Evolutionary conservation across 2,113 vertebrate species (phyloP), one percentile per base, ranked within the genome.

Genomic region (Psittacula cyanocephala): DNA sequence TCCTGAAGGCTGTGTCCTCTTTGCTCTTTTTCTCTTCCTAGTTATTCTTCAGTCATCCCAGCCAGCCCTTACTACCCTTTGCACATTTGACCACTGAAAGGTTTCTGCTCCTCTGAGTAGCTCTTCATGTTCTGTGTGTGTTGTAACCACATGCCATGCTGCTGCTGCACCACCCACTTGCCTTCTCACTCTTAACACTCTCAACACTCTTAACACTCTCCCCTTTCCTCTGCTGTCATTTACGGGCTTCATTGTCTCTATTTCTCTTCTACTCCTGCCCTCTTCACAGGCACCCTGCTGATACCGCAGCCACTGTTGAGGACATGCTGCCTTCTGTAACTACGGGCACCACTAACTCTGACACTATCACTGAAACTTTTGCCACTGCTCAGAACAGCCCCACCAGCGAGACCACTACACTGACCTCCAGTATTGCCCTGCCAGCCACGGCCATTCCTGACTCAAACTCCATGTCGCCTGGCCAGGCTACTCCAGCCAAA

Each of bases 331-430:
- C 99, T 96, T 99, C 99, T 88, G 97, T 99, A 97, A 98, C 98
- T 87, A 98, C 98, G 31, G 98, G 98, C 97, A 99, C 99, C 97
- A 99, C 99, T 98, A 99, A 99, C 98, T 99, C 99, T 98, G 99
- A 99, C 97, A 99, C 99, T 94, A 97, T 99, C 98, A 99, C 99
- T 89, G 99, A 99, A 95, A 99, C 99, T 87, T 98, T 98, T 98
- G 99, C 99, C 98, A 99, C 98, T 53, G 98, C 98, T 97, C 99
- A 99, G 98, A 99, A 99, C 98, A 99, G 99, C 97, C 99, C 99
- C 97, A 99, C 98, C 97, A 99, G 99, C 79, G 99, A 99, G 97
- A 99, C 98, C 98, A 99, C 99, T 75, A 99, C 99, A 57, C 98
- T 99, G 96, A 99, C 99, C 74, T 99, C 98, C 98, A 99, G 99